Percentiles rank a stretch among this genome's conserved stretches.
These are phyloP conservation scores for Pristionchus fissidentatus DNA, from an alignment of 2,888 invertebrate genomes.

Conservation along the genomic window DNA sequence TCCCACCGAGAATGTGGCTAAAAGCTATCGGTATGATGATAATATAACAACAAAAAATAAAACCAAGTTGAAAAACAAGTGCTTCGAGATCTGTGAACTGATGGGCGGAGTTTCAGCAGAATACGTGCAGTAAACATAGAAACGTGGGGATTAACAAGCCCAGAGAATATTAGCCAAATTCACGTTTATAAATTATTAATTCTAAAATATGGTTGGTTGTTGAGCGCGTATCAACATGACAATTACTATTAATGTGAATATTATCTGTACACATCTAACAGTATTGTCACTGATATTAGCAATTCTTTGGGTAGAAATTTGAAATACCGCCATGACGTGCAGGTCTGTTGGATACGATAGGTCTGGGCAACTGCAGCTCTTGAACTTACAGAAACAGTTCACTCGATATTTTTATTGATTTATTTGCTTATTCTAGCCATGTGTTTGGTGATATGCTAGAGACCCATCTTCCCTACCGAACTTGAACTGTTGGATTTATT, in stretches of 20 bases:
- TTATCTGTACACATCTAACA: neutral
- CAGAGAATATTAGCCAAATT: neutral
- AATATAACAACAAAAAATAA: neutral
- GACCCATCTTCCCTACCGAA: too few species aligned
- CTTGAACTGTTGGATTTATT: neutral
- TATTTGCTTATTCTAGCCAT: neutral
- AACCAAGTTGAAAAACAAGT: neutral
- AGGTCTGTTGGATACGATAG: neutral
- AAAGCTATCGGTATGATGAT: neutral
- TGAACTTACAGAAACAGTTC: neutral
- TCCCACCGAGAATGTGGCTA: neutral
- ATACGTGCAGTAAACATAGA: neutral
- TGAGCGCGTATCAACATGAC: neutral
- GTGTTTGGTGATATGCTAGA: too few species aligned
- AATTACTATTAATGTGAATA: neutral
- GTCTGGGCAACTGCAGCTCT: neutral
- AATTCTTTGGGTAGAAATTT: neutral
- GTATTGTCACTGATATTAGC: neutral
- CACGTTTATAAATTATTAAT: neutral
- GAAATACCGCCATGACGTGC: neutral
- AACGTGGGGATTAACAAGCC: neutral
- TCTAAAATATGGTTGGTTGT: too few species aligned
- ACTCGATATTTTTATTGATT: neutral
- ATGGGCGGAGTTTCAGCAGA: neutral
- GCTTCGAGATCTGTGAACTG: neutral